These are phyloP conservation scores for Actinostola sp. DNA, from an alignment of 92 coral and sea anemone species.

Conservation along the genomic window DNA sequence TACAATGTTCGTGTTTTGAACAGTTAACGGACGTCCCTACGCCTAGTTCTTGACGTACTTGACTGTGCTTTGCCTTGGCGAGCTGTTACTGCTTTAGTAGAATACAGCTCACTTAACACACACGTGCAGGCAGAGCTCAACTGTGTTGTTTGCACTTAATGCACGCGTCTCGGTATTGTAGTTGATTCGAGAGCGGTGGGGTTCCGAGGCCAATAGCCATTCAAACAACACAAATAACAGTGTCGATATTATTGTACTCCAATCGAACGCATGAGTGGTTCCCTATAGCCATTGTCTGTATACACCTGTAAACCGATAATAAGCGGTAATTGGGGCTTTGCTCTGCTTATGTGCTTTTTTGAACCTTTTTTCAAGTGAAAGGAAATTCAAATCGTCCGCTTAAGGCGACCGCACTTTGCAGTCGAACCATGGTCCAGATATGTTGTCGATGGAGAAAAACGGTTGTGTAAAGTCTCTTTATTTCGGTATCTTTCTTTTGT, in stretches of 20 bases:
- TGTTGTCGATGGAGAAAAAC: neutral
- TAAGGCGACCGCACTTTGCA: constrained; percentile 2
- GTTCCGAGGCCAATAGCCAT: constrained; percentile 48
- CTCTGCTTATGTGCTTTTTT: constrained; percentile 31
- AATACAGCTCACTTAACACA: constrained; percentile 47
- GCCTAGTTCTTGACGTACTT: constrained; percentile 20
- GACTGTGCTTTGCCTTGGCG: constrained; percentile 85
- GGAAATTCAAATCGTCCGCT: neutral
- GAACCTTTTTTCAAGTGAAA: constrained; percentile 17
- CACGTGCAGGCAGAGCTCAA: constrained; percentile 49
- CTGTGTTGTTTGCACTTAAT: constrained; percentile 60
- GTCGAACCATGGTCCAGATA: neutral
- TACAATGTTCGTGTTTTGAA: neutral
- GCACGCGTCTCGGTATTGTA: constrained; percentile 79
- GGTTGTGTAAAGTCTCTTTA: neutral
- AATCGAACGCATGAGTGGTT: constrained; percentile 64
- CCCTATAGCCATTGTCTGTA: constrained; percentile 58
- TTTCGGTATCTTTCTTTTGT: neutral
- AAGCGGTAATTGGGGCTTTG: constrained; percentile 40
- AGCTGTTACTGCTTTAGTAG: constrained; percentile 13
- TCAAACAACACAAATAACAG: constrained; percentile 61
- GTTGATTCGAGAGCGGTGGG: constrained; percentile 40
- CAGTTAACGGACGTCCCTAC: constrained; percentile 4
- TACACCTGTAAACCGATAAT: constrained; percentile 74
- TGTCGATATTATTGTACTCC: constrained; percentile 68